These are phyloP conservation scores for Crypturellus tataupa DNA, from an alignment of 2,797 vertebrate species.

Conservation along the genomic window DNA sequence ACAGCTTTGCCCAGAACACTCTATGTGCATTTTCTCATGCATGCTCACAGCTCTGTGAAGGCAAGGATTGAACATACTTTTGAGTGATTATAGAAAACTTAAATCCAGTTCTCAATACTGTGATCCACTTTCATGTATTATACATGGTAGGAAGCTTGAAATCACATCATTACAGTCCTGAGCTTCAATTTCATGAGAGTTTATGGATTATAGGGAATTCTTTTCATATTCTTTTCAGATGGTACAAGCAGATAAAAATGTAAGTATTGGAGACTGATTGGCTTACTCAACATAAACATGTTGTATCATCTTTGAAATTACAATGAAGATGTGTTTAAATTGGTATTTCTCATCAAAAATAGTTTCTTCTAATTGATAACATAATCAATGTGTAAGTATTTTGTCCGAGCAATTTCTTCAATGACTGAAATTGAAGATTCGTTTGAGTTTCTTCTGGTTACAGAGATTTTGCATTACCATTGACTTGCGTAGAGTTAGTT, in stretches of 20 bases:
- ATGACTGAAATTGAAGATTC: neutral
- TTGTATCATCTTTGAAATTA: neutral
- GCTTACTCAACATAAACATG: neutral
- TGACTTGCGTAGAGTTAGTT: neutral
- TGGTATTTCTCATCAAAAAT: constrained; percentile 16
- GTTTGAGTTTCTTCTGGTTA: neutral
- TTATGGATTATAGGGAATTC: neutral
- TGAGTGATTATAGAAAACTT: neutral
- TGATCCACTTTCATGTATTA: neutral
- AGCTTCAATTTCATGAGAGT: neutral
- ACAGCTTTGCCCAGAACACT: neutral
- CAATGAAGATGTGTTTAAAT: neutral
- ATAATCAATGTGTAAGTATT: neutral
- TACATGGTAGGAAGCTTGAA: neutral
- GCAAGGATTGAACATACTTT: neutral
- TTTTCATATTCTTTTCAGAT: neutral
- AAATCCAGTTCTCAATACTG: neutral
- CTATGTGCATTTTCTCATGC: neutral
- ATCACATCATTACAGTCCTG: neutral
- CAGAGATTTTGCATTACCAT: neutral
- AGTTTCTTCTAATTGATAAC: neutral
- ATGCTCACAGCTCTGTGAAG: neutral
- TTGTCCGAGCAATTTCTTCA: neutral
- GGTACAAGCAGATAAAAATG: neutral
- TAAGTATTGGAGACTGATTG: neutral